A percentile compares a stretch with the other conserved stretches of the same genome.
Evolutionary conservation across 1,140 invertebrate genomes (phyloP).

Genomic region (Araneus ventricosus): DNA sequence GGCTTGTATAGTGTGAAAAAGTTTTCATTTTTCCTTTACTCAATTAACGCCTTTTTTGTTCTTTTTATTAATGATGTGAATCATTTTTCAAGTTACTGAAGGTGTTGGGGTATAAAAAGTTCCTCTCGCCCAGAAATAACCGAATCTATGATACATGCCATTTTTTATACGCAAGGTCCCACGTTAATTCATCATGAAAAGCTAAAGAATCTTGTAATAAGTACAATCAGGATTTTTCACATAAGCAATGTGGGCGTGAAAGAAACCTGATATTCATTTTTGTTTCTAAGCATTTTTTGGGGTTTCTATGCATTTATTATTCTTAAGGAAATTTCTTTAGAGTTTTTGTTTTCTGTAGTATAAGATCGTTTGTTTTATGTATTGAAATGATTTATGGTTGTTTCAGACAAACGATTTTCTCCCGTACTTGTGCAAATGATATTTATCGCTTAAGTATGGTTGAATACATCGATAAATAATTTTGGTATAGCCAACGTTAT

Average conservation of each 20-base stretch:
- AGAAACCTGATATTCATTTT: conserved; percentile 38
- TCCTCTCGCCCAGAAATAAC: conserved; percentile 11
- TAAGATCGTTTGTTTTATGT: background rate
- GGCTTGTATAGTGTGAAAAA: background rate
- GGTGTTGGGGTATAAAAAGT: conserved; percentile 24
- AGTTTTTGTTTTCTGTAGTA: background rate
- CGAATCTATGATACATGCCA: background rate
- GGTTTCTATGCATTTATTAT: background rate
- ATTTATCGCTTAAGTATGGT: background rate
- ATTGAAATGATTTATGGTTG: conserved; percentile 41
- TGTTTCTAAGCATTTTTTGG: background rate
- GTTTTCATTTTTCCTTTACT: conserved; percentile 22
- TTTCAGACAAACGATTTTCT: background rate
- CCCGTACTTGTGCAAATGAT: conserved; percentile 25
- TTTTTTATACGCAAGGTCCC: conserved; percentile 8
- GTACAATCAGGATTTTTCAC: conserved; percentile 6
- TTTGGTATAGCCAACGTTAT: background rate
- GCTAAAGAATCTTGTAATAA: conserved; percentile 18
- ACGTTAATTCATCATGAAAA: conserved; percentile 23
- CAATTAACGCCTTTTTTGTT: conserved; percentile 33
- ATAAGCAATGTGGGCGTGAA: background rate
- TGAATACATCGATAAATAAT: background rate
- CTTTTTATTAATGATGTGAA: conserved; percentile 3
- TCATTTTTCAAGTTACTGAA: conserved; percentile 23
- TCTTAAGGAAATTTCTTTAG: background rate